A percentile compares a stretch with the other conserved stretches of the same genome.
These are phyloP conservation scores for Leucozona laternaria DNA, from an alignment of 2,888 invertebrate genomes.

Conservation along the genomic window DNA sequence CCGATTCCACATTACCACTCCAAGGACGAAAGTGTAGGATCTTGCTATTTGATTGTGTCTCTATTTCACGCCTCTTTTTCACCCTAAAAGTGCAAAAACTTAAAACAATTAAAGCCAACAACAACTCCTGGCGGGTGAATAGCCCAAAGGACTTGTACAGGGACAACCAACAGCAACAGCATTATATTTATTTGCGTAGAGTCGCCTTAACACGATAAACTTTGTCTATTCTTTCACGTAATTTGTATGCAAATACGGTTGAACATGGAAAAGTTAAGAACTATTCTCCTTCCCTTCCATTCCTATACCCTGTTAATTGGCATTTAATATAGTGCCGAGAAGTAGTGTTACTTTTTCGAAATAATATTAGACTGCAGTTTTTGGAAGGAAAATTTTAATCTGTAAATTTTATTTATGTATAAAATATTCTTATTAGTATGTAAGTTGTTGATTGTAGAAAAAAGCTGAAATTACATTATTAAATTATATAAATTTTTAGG, in stretches of 20 bases:
- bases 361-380: no score
- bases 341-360: not conserved
- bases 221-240: conserved; percentile 30
- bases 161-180: conserved; percentile 2
- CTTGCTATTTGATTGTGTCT: not conserved
- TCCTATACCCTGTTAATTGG: conserved; percentile 26
- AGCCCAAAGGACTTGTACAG: conserved; percentile 14
- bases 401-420: no score
- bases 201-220: conserved; percentile 34
- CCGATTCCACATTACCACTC: not conserved
- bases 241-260: conserved; percentile 41
- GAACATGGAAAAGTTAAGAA: conserved; percentile 28
- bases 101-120: conserved; percentile 28
- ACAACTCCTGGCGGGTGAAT: conserved; percentile 6
- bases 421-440: no score
- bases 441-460: no score
- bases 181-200: conserved; percentile 31
- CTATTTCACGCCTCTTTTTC: not conserved
- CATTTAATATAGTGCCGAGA: conserved; percentile 4
- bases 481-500: no score
- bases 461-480: no score
- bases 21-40: not conserved
- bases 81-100: conserved; percentile 13
- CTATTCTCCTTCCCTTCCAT: not conserved
- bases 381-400: no score